These are phyloP conservation scores for Aromia moschata DNA, from an alignment of 2,888 invertebrate species.

Conservation along the genomic window DNA sequence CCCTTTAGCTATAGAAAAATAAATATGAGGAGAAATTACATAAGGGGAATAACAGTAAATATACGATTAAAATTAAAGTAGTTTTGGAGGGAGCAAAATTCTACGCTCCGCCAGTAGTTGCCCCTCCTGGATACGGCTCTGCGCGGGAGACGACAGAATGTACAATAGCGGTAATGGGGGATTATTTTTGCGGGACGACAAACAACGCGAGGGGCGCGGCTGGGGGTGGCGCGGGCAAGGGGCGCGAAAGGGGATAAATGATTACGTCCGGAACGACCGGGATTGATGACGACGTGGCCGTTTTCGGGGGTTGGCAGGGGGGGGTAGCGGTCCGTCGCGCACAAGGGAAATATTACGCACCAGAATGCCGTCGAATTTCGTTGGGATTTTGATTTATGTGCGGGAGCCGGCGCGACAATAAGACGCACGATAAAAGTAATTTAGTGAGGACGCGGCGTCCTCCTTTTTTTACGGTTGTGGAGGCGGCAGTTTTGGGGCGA, in stretches of 20 bases:
- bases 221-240: conserved; percentile 34
- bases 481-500: not conserved
- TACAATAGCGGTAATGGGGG: conserved; percentile 51
- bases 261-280: conserved; percentile 51
- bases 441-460: conserved; percentile 13
- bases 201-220: conserved; percentile 32
- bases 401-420: conserved; percentile 29
- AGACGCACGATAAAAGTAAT: conserved; percentile 23
- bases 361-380: conserved; percentile 44
- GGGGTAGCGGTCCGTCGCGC: conserved; percentile 33
- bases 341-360: conserved; percentile 44
- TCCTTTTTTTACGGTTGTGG: conserved; percentile 18
- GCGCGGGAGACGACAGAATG: conserved; percentile 34
- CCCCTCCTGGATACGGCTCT: too few species aligned
- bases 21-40: too few species aligned
- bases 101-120: too few species aligned
- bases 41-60: too few species aligned
- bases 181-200: conserved; percentile 52
- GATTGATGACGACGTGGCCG: conserved; percentile 51
- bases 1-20: too few species aligned
- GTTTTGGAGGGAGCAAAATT: too few species aligned
- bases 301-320: too few species aligned
- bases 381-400: conserved; percentile 45
- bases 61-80: too few species aligned
- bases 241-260: conserved; percentile 53